phyloP scores from a whole-genome alignment of 2,113 vertebrate genomes.

The Epinephelus moara region DNA sequence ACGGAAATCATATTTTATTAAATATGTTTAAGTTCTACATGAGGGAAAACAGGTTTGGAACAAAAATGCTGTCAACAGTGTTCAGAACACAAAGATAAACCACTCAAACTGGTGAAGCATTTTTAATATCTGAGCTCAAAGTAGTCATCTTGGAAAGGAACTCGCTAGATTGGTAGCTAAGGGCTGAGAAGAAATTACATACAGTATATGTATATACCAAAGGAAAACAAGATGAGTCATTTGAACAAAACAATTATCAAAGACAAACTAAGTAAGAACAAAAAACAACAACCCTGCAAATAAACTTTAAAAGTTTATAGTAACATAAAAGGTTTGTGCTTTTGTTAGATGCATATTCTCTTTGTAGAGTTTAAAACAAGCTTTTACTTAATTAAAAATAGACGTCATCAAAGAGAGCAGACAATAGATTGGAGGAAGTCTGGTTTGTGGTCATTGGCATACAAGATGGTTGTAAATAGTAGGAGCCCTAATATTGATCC shows the following conservation, averaged over 20 bases:
- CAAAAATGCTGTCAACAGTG: not conserved
- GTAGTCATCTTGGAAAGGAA: not conserved
- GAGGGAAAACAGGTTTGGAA: not conserved
- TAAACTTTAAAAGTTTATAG: not conserved
- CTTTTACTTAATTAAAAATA: constrained; percentile 10
- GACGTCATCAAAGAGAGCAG: not conserved
- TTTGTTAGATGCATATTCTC: not conserved
- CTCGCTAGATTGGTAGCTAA: not conserved
- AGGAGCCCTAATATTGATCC: not conserved
- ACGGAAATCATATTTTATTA: constrained; percentile 10
- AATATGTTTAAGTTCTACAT: not conserved
- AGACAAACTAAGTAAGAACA: too few species aligned
- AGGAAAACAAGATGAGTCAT: not conserved
- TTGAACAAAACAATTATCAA: not conserved
- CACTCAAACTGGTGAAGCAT: not conserved
- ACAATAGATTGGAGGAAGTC: not conserved
- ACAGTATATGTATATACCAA: too few species aligned
- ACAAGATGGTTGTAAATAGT: not conserved
- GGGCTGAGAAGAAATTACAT: not conserved
- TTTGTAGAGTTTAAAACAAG: not conserved
- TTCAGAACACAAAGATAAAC: constrained; percentile 8
- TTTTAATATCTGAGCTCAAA: not conserved
- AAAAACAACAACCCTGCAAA: not conserved
- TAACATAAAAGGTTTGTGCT: not conserved
- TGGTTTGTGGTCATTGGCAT: not conserved